Percentiles rank a stretch among this genome's conserved stretches.
Conservation (phyloP, 2,113 vertebrate genomes). For the Limnothrissa miodon region DNA sequence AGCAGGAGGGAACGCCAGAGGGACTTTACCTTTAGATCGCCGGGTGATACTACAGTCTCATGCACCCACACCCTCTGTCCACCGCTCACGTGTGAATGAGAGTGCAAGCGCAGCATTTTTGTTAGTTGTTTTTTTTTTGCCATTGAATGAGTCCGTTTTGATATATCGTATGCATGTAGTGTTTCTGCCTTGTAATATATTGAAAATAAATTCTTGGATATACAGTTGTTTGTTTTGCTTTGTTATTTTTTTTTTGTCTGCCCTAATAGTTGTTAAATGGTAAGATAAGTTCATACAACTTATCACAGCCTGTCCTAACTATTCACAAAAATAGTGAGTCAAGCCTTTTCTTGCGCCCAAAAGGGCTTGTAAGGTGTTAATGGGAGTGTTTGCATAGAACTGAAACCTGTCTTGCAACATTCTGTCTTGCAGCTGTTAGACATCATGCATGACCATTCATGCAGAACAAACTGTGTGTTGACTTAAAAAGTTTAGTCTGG, state of each 20-base stretch:
- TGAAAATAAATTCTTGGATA: constrained; percentile 19
- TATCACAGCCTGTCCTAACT: too few relatives aligned
- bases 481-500: too few relatives aligned
- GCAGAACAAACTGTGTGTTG: too few relatives aligned
- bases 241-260: not conserved
- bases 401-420: too few relatives aligned
- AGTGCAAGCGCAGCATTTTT: constrained; percentile 27
- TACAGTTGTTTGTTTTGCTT: constrained; percentile 17
- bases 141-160: constrained; percentile 54
- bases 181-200: constrained; percentile 52
- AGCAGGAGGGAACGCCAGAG: constrained; percentile 95
- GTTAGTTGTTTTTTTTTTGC: not conserved
- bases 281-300: too few relatives aligned
- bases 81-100: constrained; percentile 34
- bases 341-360: too few relatives aligned
- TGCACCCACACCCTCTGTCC: not conserved
- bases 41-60: not conserved
- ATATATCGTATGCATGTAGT: constrained; percentile 67
- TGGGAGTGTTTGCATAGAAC: too few relatives aligned
- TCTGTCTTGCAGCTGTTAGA: too few relatives aligned
- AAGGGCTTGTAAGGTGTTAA: too few relatives aligned
- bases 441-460: too few relatives aligned
- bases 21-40: constrained; percentile 75
- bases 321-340: too few relatives aligned
- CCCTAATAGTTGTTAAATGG: too few relatives aligned